Evolutionary conservation across 2,888 invertebrate genomes (phyloP), one percentile per base, ranked within the genome.

Genomic region (Phanerotoma sp.): DNA sequence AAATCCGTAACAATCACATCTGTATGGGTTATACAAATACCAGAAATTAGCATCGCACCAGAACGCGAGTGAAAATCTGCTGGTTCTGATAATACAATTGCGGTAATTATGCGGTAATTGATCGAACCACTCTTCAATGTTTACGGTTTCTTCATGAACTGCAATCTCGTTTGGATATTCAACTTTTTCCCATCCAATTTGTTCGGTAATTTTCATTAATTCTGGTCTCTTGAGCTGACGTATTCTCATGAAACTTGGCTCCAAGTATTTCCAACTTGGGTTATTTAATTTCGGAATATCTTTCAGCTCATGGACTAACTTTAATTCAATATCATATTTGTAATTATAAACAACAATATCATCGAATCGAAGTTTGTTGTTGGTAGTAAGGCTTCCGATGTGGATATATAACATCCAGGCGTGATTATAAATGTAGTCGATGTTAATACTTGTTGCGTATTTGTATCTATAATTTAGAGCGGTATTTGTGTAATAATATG

Each of bases 321-420:
- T 65, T 10, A 75, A 40, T 49, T 74, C 75, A 4, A 75, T 63
- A 52, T 63, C 66, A 55, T 73, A 75, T 38, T 68, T 73, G 62
- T 73, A 75, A 61, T 75, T 75, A 58, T 72, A 74, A 5, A 75
- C 71, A 3, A 72, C 65, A 1, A 75, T 53, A 41, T 75, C 75
- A 53, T 74, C 71, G 11, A 75, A 50, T 28, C 64, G 61, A 25
- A 73, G 71, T 22, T 61, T 69, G 3, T 44, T 16, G 40, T 65
- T 66, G 4, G 70, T 55, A 40, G 69, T 72, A 4, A 75, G 58
- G 45, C 55, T 63, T 13, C 75, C 75, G 48, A 72, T 66, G 58
- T 75, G 74, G 2, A 67, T 57, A 56, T 67, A 75, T 3, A 75
- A 54, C 60, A 64, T 61, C 75, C 74, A 75, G 6, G 72, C 75